These are phyloP conservation scores for Drosophila affinis DNA, from an alignment of 2,888 invertebrate species.

Conservation along the genomic window DNA sequence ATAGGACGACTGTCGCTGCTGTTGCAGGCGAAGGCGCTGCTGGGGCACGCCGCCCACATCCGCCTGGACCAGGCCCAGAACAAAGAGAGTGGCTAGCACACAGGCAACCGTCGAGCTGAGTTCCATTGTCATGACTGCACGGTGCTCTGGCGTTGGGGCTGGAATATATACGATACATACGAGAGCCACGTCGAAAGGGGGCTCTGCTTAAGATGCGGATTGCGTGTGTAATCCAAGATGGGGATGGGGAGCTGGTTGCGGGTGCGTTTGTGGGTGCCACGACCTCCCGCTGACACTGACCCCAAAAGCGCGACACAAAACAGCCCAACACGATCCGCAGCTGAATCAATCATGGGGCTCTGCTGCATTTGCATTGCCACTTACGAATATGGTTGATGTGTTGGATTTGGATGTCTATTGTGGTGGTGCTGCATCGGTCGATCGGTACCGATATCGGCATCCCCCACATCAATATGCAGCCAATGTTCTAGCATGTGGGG, in stretches of 20 bases:
- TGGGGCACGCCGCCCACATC: constrained; percentile 21
- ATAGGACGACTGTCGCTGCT: constrained; percentile 55
- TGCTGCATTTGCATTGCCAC: constrained; percentile 26
- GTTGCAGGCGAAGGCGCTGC: constrained; percentile 31
- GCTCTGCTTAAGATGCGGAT: constrained; percentile 64
- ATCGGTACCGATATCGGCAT: not conserved
- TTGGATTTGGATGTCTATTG: not conserved
- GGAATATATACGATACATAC: constrained; percentile 50
- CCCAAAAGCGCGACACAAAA: constrained; percentile 41
- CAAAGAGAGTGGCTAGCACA: constrained; percentile 33
- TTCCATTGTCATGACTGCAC: constrained; percentile 53
- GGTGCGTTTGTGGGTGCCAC: not conserved
- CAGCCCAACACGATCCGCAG: not conserved
- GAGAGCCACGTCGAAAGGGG: not conserved
- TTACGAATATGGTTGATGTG: not conserved
- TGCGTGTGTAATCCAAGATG: constrained; percentile 16
- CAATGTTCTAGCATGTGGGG: constrained; percentile 61
- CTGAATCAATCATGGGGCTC: constrained; percentile 18
- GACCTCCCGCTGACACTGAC: constrained; percentile 71
- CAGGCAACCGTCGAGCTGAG: constrained; percentile 49
- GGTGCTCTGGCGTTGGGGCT: constrained; percentile 3
- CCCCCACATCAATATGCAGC: constrained; percentile 69
- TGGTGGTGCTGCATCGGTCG: not conserved
- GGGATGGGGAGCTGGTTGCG: no score
- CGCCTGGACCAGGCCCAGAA: constrained; percentile 45